Base-by-base conservation (phyloP, 2,113 vertebrate species). In the Chascanopsetta lugubris region DNA sequence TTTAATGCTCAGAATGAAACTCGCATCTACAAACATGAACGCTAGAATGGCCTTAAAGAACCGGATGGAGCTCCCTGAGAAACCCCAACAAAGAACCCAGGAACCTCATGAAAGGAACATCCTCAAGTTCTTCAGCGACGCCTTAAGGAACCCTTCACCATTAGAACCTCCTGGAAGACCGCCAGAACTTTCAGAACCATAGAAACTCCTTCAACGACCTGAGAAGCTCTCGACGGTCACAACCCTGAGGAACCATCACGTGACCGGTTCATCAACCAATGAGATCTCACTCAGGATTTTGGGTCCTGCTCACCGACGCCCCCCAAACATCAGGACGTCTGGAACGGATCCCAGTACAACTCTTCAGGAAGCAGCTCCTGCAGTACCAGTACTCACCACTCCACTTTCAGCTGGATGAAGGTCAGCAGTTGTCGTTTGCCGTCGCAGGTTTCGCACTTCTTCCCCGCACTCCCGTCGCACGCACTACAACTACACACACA, bases 401-500 rank as follows among this genome's bases (percentile, higher is more conserved):
- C 78, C 58, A 91, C 89, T 54, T 80, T 91, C 0, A 93, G 89
- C 17, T 89, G 57, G 84, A 93, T 89, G 79, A 77, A 93, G 6
- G 72, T 29, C 70, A 91, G 72, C 26, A 92, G 55, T 38, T 87
- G 77, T 6, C 46, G 4, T 38, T 85, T 89, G 18, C 91, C 92
- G 17, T 91, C 25, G 21, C 92, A 93, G 42, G 77, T 87, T 0
- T 62, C 18, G 56, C 92, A 93, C 0, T 71, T 9, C 1, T 40
- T 42, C 0, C 8, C 59, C 24, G 86, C 85, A 0, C 4, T 12
- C 2, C 47, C 66, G 0, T 69, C 0, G 22, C 92, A 91, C 0
- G 0, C 0, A 8, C 22, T 21, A 30, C 89, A 92, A 13, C 88
- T 91, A 54, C 29, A 71, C 55, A 60, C 2, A 38, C 7, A 69